Base-by-base conservation (phyloP, 1,140 invertebrate species). In the Ceratina calcarata region DNA sequence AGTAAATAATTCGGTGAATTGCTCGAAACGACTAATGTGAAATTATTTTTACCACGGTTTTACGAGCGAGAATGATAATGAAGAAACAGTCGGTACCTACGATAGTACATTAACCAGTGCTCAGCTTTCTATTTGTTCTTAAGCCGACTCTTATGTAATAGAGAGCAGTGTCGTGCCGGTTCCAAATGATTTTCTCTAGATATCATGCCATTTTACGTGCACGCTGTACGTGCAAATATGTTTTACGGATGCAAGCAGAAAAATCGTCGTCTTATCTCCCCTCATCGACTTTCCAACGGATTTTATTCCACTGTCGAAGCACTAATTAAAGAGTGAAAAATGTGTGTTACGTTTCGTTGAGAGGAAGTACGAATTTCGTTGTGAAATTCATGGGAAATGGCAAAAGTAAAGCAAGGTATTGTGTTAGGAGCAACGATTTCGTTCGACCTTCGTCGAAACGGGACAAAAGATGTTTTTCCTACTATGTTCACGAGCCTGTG, bases 321-420 rank as follows among this genome's bases (percentile, higher is more conserved):
- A n/a, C n/a, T n/a, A n/a, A n/a, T n/a, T n/a, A n/a, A n/a, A n/a
- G n/a, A n/a, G n/a, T n/a, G n/a, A n/a, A n/a, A n/a, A n/a, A n/a
- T n/a, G n/a, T n/a, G n/a, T n/a, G n/a, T n/a, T n/a, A 20, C 13
- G 37, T 20, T 61, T 64, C 24, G 22, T 27, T n/a, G 15, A 2
- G 13, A 22, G 66, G 22, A 61, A 61, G 45, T 70, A 66, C 61
- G 58, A 62, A 77, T 70, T 69, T 10, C 16, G 49, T 15, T 13
- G 75, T 70, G 81, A 84, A 83, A 84, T 83, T 57, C 66, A 55
- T 73, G 75, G 45, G 75, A 76, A 84, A 18, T 66, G 64, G 75
- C 60, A 24, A 82, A 68, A 81, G 62, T 53, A 67, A 81, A 53
- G 53, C n/a, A n/a, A n/a, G n/a, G n/a, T n/a, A n/a, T n/a, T n/a